Conservation (phyloP, 2,797 vertebrate genomes). For the Chiropotes sagulatus region DNA sequence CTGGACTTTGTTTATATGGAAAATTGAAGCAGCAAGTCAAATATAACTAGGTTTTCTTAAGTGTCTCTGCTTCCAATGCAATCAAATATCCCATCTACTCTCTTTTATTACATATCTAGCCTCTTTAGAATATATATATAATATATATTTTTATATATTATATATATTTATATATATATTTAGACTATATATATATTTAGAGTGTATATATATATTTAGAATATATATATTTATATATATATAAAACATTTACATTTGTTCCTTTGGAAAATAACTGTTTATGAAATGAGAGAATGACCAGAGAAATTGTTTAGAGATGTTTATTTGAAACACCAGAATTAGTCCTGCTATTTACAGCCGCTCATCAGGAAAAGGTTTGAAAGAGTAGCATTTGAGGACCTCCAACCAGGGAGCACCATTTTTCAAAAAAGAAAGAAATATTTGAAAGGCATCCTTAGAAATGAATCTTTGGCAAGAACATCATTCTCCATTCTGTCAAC, state of each 20-base stretch:
- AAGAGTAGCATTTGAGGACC: not conserved
- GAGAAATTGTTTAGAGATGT: slow-evolving; percentile 19
- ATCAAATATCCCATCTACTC: not conserved
- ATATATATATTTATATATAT: not conserved
- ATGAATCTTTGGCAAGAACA: not conserved
- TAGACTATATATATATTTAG: too few species aligned
- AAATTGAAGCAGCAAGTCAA: not conserved
- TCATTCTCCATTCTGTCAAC: not conserved
- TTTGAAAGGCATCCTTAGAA: slow-evolving; percentile 8
- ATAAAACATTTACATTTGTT: slow-evolving; percentile 25
- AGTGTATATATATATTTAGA: too few species aligned
- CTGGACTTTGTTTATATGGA: slow-evolving; percentile 45
- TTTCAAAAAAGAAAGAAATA: not conserved
- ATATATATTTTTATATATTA: too few species aligned
- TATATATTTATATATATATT: too few species aligned
- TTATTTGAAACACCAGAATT: slow-evolving; percentile 36
- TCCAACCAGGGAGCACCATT: not conserved
- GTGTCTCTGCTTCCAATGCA: slow-evolving; percentile 5
- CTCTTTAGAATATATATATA: not conserved
- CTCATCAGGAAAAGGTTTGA: not conserved
- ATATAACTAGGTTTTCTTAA: not conserved
- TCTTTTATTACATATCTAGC: not conserved
- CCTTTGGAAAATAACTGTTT: slow-evolving; percentile 23
- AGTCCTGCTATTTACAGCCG: not conserved
- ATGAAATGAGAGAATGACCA: slow-evolving; percentile 19